Percentiles rank a stretch among this genome's conserved stretches.
These are phyloP conservation scores for Lepidochrysops patricia DNA, from an alignment of 2,888 invertebrate species.

Conservation along the genomic window DNA sequence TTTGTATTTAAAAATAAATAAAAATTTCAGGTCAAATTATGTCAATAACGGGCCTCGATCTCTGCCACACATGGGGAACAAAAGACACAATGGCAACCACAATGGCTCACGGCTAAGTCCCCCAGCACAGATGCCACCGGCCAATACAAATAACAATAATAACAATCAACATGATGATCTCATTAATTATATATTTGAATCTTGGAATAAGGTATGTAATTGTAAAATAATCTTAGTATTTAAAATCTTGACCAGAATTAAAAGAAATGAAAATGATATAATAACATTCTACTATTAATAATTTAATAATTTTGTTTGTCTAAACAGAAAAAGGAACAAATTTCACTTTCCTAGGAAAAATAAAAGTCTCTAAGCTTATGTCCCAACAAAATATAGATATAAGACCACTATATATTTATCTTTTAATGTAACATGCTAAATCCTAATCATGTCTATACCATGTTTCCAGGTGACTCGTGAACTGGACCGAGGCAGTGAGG, in stretches of 20 bases:
- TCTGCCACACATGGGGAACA: conserved; percentile 57
- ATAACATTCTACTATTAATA: not conserved
- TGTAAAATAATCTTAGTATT: not conserved
- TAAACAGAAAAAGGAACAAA: no score
- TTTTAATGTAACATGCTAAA: no score
- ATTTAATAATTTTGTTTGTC: no score
- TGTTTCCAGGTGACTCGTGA: conserved; percentile 71
- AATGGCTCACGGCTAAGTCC: conserved; percentile 52
- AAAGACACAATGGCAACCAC: conserved; percentile 45
- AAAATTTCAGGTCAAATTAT: conserved; percentile 53
- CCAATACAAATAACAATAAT: conserved; percentile 30
- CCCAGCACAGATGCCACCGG: conserved; percentile 38
- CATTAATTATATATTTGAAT: conserved; percentile 85
- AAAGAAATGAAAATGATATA: not conserved
- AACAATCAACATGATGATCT: conserved; percentile 81
- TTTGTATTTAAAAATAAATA: no score
- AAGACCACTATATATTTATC: no score
- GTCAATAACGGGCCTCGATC: conserved; percentile 61
- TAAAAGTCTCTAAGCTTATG: no score
- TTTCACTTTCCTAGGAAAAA: no score
- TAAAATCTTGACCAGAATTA: not conserved
- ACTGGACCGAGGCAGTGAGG: conserved; percentile 68
- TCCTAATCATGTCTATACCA: conserved; percentile 14
- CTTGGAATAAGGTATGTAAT: conserved; percentile 82
- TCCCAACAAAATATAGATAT: no score